A percentile compares a stretch with the other conserved stretches of the same genome.
phyloP scores from a whole-genome alignment of 2,888 invertebrate genomes.

The Leptogaster cylindrica region DNA sequence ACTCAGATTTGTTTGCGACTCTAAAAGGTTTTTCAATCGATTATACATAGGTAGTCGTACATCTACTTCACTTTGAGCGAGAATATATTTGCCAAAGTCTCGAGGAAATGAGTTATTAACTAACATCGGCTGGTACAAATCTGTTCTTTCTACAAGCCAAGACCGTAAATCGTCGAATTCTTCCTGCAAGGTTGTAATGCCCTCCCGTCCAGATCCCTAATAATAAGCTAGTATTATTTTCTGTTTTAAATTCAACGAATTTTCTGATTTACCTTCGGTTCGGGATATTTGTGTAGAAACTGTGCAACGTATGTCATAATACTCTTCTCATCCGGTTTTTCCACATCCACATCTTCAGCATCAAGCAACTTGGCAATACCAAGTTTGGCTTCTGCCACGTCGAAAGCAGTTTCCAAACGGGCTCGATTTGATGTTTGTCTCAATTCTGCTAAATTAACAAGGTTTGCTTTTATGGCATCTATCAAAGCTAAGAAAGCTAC shows the following conservation, averaged over 20 bases:
- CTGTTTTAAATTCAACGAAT: background rate
- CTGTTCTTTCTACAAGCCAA: conserved; percentile 83
- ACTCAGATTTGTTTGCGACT: conserved; percentile 76
- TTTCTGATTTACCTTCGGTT: conserved; percentile 70
- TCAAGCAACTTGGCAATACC: conserved; percentile 91
- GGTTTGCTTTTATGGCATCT: conserved; percentile 90
- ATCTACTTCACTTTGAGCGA: conserved; percentile 79
- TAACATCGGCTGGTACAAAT: conserved; percentile 77
- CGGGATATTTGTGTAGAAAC: conserved; percentile 93
- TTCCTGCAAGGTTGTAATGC: conserved; percentile 78
- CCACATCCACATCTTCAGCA: conserved; percentile 95
- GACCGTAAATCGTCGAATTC: conserved; percentile 80
- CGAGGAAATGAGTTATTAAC: conserved; percentile 76
- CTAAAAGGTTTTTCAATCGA: conserved; percentile 79
- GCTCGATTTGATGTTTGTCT: conserved; percentile 77
- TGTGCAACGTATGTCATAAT: conserved; percentile 99
- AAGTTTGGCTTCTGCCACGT: conserved; percentile 87
- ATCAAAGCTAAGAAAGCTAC: conserved; percentile 94
- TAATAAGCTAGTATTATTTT: conserved; percentile 20
- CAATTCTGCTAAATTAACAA: conserved; percentile 86
- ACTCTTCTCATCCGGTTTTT: conserved; percentile 94
- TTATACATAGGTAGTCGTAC: conserved; percentile 74
- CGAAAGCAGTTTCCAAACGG: conserved; percentile 90
- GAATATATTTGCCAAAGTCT: conserved; percentile 81
- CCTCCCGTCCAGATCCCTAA: conserved; percentile 73